Conservation (phyloP, 2,888 invertebrate genomes). For the Philaethria dido region DNA sequence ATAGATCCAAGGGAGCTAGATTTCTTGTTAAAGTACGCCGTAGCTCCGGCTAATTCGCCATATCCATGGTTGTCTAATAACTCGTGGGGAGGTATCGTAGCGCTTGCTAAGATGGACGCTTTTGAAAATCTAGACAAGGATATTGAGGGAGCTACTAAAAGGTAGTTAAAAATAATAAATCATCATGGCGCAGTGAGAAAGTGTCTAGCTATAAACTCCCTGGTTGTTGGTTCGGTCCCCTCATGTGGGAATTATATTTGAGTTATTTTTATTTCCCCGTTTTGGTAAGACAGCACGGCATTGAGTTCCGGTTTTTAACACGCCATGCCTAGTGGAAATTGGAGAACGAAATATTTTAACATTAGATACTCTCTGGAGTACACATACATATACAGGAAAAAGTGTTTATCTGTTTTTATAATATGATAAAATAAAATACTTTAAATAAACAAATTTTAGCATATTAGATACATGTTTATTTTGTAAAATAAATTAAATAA, state of each 20-base stretch:
- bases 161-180: conserved; percentile 56
- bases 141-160: conserved; percentile 94
- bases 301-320: too few species aligned
- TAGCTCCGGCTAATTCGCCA: conserved; percentile 88
- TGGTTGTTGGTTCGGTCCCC: too few species aligned
- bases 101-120: conserved; percentile 89
- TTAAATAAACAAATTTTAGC: background rate
- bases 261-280: too few species aligned
- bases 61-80: conserved; percentile 92
- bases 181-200: background rate
- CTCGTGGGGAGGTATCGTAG: conserved; percentile 93
- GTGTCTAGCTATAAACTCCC: too few species aligned
- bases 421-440: too few species aligned
- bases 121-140: conserved; percentile 94
- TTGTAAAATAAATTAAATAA: background rate
- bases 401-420: too few species aligned
- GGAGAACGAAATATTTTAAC: too few species aligned
- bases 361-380: too few species aligned
- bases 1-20: conserved; percentile 91
- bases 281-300: too few species aligned
- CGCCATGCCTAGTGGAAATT: too few species aligned
- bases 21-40: conserved; percentile 93
- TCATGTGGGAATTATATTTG: too few species aligned
- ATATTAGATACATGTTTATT: background rate
- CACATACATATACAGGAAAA: too few species aligned